phyloP scores from a whole-genome alignment of 2,113 vertebrate genomes.

The Pygoscelis antarcticus region DNA sequence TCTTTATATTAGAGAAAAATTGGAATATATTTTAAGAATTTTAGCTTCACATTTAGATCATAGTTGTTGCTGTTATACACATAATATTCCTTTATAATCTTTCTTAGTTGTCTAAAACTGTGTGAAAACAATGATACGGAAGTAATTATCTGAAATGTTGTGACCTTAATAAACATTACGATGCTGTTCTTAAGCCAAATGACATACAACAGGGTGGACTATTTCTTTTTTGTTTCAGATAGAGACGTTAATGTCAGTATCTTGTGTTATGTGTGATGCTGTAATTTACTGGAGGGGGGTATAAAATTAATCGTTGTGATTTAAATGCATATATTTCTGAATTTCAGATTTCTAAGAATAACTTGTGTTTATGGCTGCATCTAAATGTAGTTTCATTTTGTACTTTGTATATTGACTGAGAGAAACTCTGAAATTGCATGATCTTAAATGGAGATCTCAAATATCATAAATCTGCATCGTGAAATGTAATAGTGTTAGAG shows the following conservation, averaged over 20 bases:
- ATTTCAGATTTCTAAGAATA: slow-evolving; percentile 13
- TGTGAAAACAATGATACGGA: not conserved
- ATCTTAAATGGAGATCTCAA: not conserved
- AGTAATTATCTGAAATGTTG: not conserved
- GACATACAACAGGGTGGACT: not conserved
- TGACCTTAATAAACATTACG: not conserved
- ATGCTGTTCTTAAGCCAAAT: not conserved
- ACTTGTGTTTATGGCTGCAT: slow-evolving; percentile 26
- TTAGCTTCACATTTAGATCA: not conserved
- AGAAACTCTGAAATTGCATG: not conserved
- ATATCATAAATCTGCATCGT: slow-evolving; percentile 19
- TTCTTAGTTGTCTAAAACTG: not conserved
- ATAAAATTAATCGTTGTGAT: slow-evolving; percentile 18
- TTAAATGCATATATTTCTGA: slow-evolving; percentile 14
- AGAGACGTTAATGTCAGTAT: not conserved
- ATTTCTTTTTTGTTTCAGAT: slow-evolving; percentile 5
- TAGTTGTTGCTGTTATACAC: not conserved
- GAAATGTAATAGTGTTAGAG: slow-evolving; percentile 9
- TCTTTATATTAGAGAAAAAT: not conserved
- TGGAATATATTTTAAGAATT: not conserved
- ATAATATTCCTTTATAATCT: not conserved
- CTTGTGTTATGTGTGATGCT: slow-evolving; percentile 3
- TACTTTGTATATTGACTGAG: not conserved
- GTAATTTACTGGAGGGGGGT: not conserved
- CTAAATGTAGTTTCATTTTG: slow-evolving; percentile 39